phyloP scores from a whole-genome alignment of 2,888 invertebrate genomes.

The Cheiracanthium punctorium region DNA sequence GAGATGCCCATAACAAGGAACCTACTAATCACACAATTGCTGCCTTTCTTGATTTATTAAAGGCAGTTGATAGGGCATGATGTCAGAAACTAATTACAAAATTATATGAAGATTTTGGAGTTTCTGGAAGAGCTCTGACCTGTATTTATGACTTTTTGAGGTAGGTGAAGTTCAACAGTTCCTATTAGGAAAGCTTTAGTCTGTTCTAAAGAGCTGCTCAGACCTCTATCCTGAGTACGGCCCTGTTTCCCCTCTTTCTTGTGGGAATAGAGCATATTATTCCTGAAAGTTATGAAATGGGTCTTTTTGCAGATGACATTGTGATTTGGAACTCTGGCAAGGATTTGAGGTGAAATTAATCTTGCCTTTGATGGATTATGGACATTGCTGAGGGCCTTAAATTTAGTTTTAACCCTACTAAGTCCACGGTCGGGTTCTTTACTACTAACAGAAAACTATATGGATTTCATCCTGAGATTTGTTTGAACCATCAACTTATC shows the following conservation, averaged over 20 bases:
- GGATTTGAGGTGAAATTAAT: too few species aligned
- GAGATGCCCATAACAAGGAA: neutral
- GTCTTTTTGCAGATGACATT: slow-evolving; percentile 4
- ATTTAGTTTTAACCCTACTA: slow-evolving; percentile 11
- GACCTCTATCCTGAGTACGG: too few species aligned
- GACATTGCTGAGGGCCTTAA: neutral
- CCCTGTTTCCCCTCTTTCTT: too few species aligned
- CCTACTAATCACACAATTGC: neutral
- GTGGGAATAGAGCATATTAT: neutral
- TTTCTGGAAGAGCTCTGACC: neutral
- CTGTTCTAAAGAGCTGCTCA: neutral
- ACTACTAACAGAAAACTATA: slow-evolving; percentile 20
- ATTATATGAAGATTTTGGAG: neutral
- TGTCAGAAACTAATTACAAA: too few species aligned
- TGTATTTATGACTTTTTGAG: neutral
- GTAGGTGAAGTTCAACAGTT: neutral
- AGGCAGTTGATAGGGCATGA: too few species aligned
- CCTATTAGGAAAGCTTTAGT: neutral
- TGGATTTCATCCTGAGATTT: neutral
- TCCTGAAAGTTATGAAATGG: neutral
- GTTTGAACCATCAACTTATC: neutral
- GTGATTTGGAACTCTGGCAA: too few species aligned
- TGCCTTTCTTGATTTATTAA: neutral
- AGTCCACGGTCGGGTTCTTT: neutral
- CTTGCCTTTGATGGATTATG: too few species aligned